Base-by-base conservation (phyloP, 1,140 invertebrate genomes). In the Pogonomyrmex californicus region DNA sequence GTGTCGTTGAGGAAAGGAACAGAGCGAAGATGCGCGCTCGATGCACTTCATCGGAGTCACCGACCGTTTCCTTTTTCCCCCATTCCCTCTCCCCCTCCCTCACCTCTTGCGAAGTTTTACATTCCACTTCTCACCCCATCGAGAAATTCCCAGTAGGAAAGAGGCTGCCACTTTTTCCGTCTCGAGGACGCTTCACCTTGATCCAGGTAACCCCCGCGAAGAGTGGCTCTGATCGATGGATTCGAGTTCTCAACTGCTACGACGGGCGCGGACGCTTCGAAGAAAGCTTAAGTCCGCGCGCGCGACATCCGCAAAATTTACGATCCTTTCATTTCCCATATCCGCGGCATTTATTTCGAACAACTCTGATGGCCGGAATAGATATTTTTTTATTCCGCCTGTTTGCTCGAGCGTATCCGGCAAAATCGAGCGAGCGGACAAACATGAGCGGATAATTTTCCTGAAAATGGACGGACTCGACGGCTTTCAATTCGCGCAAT, bases 151-250 rank as follows among this genome's bases (percentile, higher is more conserved):
- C 51, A n/a, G 36, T 14, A 33, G 38, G 49, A 86, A 68, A 60
- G 77, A 38, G 87, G 47, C 76, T 63, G 58, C 88, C 51, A 85
- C 88, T 90, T 90, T 87, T 90, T 90, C 75, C 70, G 7, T 51
- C 65, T 76, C 60, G 77, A 73, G 85, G 88, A 91, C 83, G 86
- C 91, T 93, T 91, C 91, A 92, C 88, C 86, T 90, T 90, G 89
- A 90, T 90, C 89, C 88, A 68, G 71, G 86, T 87, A 89, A 88
- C 86, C 62, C 56, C 75, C 86, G 62, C 79, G 86, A 85, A 87
- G 90, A 87, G 91, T 90, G 89, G 86, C 89, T 68, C 77, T 91
- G 91, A 93, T 93, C 92, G 92, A 93, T 93, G 90, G 90, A 92
- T 93, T 93, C 86, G 88, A 87, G 85, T 91, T 92, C 87, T 87